These are phyloP conservation scores for Anolis apletophallus DNA, from an alignment of 2,797 vertebrate genomes.

Conservation along the genomic window DNA sequence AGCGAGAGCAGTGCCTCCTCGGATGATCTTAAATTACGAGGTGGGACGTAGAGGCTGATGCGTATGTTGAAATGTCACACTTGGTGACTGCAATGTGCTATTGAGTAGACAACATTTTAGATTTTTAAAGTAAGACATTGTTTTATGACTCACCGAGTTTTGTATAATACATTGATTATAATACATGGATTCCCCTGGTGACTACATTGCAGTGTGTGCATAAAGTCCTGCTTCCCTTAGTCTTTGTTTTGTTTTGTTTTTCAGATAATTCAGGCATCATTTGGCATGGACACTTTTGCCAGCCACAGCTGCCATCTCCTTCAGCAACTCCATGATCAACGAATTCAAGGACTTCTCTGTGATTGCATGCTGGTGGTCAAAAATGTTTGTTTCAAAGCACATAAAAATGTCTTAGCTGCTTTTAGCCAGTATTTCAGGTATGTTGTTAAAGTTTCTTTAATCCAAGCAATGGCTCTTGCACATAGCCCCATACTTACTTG, in stretches of 20 bases:
- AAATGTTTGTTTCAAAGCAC: constrained; percentile 97
- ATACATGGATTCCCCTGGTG: too few relatives aligned
- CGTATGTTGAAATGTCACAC: not conserved
- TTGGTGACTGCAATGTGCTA: not conserved
- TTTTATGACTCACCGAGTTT: not conserved
- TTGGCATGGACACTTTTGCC: constrained; percentile 89
- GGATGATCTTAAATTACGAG: too few relatives aligned
- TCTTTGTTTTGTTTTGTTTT: constrained; percentile 40
- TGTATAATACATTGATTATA: not conserved
- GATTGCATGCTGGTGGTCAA: constrained; percentile 98
- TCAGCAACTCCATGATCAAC: constrained; percentile 97
- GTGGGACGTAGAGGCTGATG: too few relatives aligned
- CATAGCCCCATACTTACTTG: not conserved
- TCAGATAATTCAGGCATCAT: constrained; percentile 62
- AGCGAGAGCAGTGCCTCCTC: too few relatives aligned
- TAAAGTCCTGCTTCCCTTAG: constrained; percentile 20
- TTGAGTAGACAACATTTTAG: not conserved
- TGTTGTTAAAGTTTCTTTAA: constrained; percentile 36
- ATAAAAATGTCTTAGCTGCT: constrained; percentile 97
- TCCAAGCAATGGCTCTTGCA: not conserved
- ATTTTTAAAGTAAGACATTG: not conserved
- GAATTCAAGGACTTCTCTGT: constrained; percentile 96
- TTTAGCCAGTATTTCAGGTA: constrained; percentile 98
- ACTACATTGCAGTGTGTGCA: not conserved
- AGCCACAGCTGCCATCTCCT: constrained; percentile 95